phyloP scores from a whole-genome alignment of 2,888 invertebrate genomes.

The Thera obeliscata region DNA sequence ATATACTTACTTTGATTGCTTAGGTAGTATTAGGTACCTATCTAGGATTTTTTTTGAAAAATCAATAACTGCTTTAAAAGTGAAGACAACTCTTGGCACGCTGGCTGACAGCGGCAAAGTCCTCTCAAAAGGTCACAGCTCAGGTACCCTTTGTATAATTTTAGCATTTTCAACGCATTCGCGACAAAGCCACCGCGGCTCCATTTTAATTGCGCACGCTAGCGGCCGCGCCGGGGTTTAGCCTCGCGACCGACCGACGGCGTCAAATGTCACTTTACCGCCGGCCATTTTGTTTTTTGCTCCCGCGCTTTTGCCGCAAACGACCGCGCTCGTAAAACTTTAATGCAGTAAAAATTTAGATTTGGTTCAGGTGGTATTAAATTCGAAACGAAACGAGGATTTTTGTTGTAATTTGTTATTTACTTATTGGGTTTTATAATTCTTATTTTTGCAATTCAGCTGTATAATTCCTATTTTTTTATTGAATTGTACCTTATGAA shows the following conservation, averaged over 20 bases:
- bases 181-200: conserved; percentile 53
- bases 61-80: background rate
- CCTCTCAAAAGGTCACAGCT: conserved; percentile 30
- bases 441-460: background rate
- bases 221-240: conserved; percentile 38
- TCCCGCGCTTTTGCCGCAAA: conserved; percentile 63
- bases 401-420: conserved; percentile 62
- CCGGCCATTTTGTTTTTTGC: conserved; percentile 67
- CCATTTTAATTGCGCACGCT: conserved; percentile 55
- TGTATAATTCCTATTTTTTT: too few species aligned
- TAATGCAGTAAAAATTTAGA: conserved; percentile 82
- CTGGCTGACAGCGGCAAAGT: conserved; percentile 14
- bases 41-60: background rate
- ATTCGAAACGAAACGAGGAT: conserved; percentile 81
- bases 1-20: too few species aligned
- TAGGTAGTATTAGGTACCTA: too few species aligned
- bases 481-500: too few species aligned
- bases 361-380: conserved; percentile 73
- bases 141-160: conserved; percentile 39
- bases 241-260: conserved; percentile 35
- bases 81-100: background rate
- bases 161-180: conserved; percentile 45
- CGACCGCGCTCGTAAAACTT: conserved; percentile 71
- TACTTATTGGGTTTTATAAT: background rate
- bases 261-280: conserved; percentile 75